Conservation (phyloP, 2,797 vertebrate genomes). For the Sebastes miniatus region DNA sequence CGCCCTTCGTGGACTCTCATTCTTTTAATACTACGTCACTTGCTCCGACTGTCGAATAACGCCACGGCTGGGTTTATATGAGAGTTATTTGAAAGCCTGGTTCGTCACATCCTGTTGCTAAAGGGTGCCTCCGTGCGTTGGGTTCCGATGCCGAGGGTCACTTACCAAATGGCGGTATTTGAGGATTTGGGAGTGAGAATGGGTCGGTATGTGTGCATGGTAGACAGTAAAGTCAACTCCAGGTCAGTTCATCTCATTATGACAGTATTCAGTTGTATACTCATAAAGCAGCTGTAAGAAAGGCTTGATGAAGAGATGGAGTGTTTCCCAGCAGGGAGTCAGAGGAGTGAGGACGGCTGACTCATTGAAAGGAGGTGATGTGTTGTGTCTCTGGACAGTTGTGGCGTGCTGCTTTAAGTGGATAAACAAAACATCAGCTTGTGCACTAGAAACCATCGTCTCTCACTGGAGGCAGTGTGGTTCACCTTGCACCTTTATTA, state of each 20-base stretch:
- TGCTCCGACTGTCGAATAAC: too few species aligned
- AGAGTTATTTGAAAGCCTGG: too few species aligned
- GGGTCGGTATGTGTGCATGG: too few species aligned
- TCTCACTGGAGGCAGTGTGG: not conserved
- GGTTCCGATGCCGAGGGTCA: too few species aligned
- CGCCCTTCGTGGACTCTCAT: too few species aligned
- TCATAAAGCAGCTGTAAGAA: not conserved
- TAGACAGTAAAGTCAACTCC: too few species aligned
- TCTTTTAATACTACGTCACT: too few species aligned
- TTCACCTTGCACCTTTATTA: not conserved
- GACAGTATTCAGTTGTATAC: not conserved
- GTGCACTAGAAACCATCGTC: not conserved
- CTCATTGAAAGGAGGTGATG: not conserved
- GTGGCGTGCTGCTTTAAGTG: not conserved
- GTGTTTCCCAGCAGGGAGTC: not conserved
- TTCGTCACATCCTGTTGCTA: too few species aligned
- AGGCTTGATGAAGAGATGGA: not conserved
- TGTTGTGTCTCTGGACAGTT: not conserved
- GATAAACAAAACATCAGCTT: not conserved
- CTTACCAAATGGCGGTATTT: rapidly evolving
- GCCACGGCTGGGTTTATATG: rapidly evolving
- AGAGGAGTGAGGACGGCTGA: not conserved
- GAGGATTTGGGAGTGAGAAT: too few species aligned
- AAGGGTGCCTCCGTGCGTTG: too few species aligned
- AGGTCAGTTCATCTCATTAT: not conserved